Evolutionary conservation across 1,140 invertebrate genomes (phyloP).

Genomic region (Cyclargus thomasi): DNA sequence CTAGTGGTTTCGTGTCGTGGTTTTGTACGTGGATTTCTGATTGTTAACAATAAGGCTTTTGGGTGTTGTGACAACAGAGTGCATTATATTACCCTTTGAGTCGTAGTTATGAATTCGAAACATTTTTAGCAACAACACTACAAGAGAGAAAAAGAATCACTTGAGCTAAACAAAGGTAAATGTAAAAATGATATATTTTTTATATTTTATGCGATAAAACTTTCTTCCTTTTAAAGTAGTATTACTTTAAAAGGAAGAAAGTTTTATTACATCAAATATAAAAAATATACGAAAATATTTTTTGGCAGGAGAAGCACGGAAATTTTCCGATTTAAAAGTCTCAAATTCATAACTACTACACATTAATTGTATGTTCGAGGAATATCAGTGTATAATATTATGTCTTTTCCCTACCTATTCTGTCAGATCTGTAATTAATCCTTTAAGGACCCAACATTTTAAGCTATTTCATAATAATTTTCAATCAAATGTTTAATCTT

Average conservation of each 20-base stretch:
- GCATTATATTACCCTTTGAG: not conserved
- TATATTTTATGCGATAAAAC: too few species aligned
- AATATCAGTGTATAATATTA: not conserved
- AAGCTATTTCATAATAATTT: not conserved
- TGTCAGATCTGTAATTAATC: not conserved
- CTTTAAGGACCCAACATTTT: not conserved
- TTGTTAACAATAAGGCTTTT: slow-evolving; percentile 5
- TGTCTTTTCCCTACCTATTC: not conserved
- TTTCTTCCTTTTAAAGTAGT: too few species aligned
- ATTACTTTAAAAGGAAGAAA: too few species aligned
- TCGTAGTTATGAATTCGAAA: not conserved
- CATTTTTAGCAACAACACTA: too few species aligned
- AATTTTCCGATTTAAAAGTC: not conserved
- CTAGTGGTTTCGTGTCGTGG: not conserved
- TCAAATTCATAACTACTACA: not conserved
- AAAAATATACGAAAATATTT: too few species aligned
- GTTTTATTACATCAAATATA: too few species aligned
- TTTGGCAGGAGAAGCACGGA: too few species aligned
- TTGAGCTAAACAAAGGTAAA: too few species aligned
- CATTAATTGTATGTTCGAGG: not conserved
- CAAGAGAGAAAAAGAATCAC: too few species aligned
- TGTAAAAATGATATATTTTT: too few species aligned
- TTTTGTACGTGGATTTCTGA: not conserved
- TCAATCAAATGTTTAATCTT: not conserved
- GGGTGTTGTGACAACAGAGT: slow-evolving; percentile 1